Conservation (phyloP, 2,888 invertebrate genomes). For the Ochropacha duplaris region DNA sequence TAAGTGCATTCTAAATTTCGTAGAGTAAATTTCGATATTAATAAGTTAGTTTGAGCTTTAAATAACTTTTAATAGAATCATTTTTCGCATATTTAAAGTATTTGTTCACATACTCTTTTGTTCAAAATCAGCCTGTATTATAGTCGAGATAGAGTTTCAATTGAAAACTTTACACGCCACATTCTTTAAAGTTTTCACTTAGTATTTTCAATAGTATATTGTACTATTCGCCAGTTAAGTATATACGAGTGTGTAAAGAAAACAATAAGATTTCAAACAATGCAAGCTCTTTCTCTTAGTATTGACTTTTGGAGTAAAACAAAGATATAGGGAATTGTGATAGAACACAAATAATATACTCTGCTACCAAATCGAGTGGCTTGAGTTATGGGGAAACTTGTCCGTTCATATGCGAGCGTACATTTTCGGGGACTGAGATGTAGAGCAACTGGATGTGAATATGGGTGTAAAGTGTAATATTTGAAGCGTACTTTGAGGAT, state of each 20-base stretch:
- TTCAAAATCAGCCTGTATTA: background rate
- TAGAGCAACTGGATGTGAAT: constrained; percentile 41
- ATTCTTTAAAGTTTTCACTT: background rate
- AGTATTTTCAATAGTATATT: background rate
- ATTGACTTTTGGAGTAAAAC: constrained; percentile 40
- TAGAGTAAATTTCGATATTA: no score
- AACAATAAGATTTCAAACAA: constrained; percentile 16
- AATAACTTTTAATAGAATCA: no score
- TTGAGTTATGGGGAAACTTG: constrained; percentile 80
- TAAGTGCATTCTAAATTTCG: no score
- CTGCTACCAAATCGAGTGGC: constrained; percentile 75
- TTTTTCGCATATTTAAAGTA: no score
- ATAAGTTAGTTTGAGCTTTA: no score
- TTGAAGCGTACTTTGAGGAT: no score
- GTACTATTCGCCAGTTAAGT: background rate
- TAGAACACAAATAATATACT: constrained; percentile 77
- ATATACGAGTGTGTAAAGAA: background rate
- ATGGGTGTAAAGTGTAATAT: no score
- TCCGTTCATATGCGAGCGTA: constrained; percentile 55
- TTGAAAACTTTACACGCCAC: background rate
- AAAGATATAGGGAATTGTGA: constrained; percentile 53
- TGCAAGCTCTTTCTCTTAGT: constrained; percentile 27
- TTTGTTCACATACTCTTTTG: background rate
- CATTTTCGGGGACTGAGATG: constrained; percentile 37
- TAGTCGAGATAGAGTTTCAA: background rate